Evolutionary conservation across 2,797 vertebrate genomes (phyloP).

Genomic region (Pelochelys cantorii): DNA sequence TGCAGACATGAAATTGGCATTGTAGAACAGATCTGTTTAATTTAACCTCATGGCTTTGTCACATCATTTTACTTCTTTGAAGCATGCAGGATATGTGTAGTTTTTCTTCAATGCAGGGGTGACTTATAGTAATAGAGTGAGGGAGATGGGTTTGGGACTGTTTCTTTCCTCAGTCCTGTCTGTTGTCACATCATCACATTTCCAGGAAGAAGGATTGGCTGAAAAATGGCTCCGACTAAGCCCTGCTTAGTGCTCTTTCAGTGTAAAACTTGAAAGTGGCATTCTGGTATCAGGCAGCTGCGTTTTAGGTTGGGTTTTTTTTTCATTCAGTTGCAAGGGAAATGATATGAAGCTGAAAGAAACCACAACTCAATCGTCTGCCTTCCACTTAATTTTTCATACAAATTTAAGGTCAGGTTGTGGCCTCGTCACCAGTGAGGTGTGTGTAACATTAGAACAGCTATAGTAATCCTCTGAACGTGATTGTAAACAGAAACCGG

Average conservation of each 20-base stretch:
- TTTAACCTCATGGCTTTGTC: slow-evolving; percentile 74
- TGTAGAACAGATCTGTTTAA: slow-evolving; percentile 67
- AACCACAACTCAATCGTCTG: slow-evolving; percentile 82
- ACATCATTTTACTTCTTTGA: slow-evolving; percentile 78
- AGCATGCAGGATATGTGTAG: slow-evolving; percentile 66
- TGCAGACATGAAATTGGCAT: slow-evolving; percentile 50
- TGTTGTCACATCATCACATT: slow-evolving; percentile 83
- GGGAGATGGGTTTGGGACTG: slow-evolving; percentile 73
- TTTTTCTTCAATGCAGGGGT: slow-evolving; percentile 58
- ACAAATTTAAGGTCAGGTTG: slow-evolving; percentile 82
- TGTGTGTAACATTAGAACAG: slow-evolving; percentile 68
- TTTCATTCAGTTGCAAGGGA: slow-evolving; percentile 68
- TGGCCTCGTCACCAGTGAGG: slow-evolving; percentile 68
- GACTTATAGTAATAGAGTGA: slow-evolving; percentile 78
- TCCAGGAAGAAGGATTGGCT: slow-evolving; percentile 80
- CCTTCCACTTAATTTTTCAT: slow-evolving; percentile 86
- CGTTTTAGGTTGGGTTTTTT: neutral
- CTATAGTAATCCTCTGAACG: slow-evolving; percentile 54
- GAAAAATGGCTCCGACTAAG: slow-evolving; percentile 78
- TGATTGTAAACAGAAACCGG: slow-evolving; percentile 45
- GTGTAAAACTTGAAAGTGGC: slow-evolving; percentile 79
- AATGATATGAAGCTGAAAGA: slow-evolving; percentile 81
- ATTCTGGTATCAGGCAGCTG: slow-evolving; percentile 76
- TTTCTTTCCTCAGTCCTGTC: slow-evolving; percentile 78
- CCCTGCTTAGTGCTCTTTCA: slow-evolving; percentile 72